Conservation (phyloP, 2,797 vertebrate genomes). For the Dicrostonyx torquatus region DNA sequence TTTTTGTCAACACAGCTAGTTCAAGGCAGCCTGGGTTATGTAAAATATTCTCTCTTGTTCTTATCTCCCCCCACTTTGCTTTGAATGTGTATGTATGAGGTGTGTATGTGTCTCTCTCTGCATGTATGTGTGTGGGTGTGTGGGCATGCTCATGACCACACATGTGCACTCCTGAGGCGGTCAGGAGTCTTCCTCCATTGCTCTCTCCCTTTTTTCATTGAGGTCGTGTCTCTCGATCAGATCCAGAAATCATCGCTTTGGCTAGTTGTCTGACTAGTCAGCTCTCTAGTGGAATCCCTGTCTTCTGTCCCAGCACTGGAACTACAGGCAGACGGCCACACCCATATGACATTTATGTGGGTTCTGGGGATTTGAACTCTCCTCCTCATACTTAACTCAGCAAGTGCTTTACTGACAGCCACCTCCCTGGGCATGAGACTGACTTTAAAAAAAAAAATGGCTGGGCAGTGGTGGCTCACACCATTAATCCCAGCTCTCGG, state of each 20-base stretch:
- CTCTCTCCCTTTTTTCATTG: background rate
- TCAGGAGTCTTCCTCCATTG: background rate
- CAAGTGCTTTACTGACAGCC: background rate
- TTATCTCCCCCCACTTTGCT: too few relatives aligned
- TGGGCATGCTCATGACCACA: background rate
- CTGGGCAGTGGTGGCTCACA: accelerated
- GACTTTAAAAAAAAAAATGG: background rate
- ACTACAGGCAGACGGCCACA: background rate
- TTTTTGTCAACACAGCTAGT: background rate
- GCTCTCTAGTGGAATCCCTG: background rate
- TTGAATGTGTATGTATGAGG: too few relatives aligned
- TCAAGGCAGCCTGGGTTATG: background rate
- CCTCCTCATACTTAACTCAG: background rate
- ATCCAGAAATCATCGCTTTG: background rate
- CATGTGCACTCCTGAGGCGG: background rate
- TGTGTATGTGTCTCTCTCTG: background rate
- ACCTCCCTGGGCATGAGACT: background rate
- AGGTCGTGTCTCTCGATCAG: background rate
- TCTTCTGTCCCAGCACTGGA: background rate
- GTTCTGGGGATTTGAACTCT: background rate
- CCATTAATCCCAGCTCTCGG: background rate
- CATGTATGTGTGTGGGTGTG: background rate
- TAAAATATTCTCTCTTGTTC: too few relatives aligned
- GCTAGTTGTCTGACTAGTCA: background rate
- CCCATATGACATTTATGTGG: background rate